Evolutionary conservation across 2,888 invertebrate genomes (phyloP), one percentile per base, ranked within the genome.

Genomic region (Lasioglossum malachurum): DNA sequence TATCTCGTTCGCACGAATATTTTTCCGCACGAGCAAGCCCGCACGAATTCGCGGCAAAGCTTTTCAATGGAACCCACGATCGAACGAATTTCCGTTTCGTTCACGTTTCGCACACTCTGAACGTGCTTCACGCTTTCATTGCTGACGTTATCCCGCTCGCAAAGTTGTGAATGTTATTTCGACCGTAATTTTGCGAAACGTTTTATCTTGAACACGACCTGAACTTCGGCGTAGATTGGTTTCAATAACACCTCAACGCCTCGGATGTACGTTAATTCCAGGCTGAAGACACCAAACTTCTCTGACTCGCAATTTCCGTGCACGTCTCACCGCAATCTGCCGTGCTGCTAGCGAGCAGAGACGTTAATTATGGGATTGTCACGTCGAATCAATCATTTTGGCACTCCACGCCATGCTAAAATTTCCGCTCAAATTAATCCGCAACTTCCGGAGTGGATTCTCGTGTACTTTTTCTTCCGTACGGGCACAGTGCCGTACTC

Each of bases 1-100:
- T 60, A 80, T 74, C 73, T 35, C 76, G 64, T 80, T 71, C 38
- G 46, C 23, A 27, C 38, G 31, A 60, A 60, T 76, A 76, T 76
- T 76, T 76, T 31, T 60, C 38, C 76, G 23, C 31, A 44, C 73
- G 41, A 71, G n/a, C 71, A 0, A 7, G 31, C 31, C 31, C 8
- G 64, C 78, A 71, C 72, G 53, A 76, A 71, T 75, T 41, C n/a
- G 27, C 8, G 5, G 14, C 7, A 4, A 49, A 31, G 19, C 19
- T 49, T 49, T 35, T 73, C 44, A 31, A 46, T 23, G 31, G 16
- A 57, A 31, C 4, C 19, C 23, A 19, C 71, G 71, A 71, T 71
- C 71, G 35, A 67, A 67, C 38, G 23, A 38, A 41, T 69, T 38
- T 23, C 67, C 35, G 35, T 35, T 38, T 19, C 38, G 35, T 67